Evolutionary conservation across 2,888 invertebrate genomes (phyloP), one percentile per base, ranked within the genome.

Genomic region (Cheilosia pagana): DNA sequence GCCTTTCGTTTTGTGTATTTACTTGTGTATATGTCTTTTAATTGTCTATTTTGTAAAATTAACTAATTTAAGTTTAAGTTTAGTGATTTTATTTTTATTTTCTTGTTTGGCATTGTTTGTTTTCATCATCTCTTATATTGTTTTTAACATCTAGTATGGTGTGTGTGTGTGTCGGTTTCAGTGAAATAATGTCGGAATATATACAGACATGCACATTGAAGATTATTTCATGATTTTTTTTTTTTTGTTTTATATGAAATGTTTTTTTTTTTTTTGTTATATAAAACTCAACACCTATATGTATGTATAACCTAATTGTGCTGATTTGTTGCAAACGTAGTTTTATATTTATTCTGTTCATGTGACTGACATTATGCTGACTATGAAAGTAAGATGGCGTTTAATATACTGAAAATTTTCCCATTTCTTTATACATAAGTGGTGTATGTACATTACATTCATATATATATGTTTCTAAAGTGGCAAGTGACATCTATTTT

Each of bases 91-190:
- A 35, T 35, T 35, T 35, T 35, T 3, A 12, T 35, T 35, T 35
- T 12, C 12, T 60, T 8, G 59, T 78, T 83, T 83, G 83, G 83
- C 83, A 83, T 83, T 79, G 83, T 83, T 83, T 78, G 78, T 79
- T 83, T 63, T 77, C 31, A 74, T 74, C 43, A 14, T 57, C 21
- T 57, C 52, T 72, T 71, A 50, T 25, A 77, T 48, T 50, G 53
- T 71, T 28, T 8, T 7, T 72, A 52, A 82, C 12, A 68, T 45
- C 45, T 52, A 53, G 35, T 35, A 35, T 35, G 35, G 35, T 62
- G 48, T 59, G 35, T 68, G 31, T 65, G 35, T 62, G 41, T 48
- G n/a, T 62, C 12, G 12, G 39, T 48, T 72, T 23, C 12, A 45
- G 43, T 72, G 82, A 72, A 45, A 70, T 25, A 59, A 70, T 79